phyloP scores from a whole-genome alignment of 2,888 invertebrate species.

The Gnatocerus cornutus region DNA sequence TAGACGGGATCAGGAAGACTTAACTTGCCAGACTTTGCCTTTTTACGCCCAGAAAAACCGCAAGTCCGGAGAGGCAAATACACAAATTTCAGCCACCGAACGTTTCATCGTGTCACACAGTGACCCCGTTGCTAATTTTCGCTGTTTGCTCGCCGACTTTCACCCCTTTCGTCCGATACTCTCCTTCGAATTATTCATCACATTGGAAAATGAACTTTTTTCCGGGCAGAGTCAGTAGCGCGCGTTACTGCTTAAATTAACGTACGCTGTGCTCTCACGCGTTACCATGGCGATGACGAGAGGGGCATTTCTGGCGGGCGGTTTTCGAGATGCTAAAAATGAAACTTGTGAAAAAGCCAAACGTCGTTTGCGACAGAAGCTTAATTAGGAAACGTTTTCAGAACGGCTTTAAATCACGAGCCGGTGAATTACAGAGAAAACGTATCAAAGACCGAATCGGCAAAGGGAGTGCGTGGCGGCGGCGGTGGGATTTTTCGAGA shows the following conservation, averaged over 20 bases:
- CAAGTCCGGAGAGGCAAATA: conserved; percentile 14
- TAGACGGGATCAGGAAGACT: conserved; percentile 69
- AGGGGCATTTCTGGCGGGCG: conserved; percentile 61
- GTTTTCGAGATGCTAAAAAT: conserved; percentile 69
- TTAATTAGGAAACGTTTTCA: conserved; percentile 72
- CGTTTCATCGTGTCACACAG: too few relatives aligned
- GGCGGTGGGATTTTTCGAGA: not conserved
- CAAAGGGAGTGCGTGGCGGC: conserved; percentile 23
- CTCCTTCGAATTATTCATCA: conserved; percentile 68
- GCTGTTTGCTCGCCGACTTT: conserved; percentile 7
- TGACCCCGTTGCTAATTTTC: too few relatives aligned
- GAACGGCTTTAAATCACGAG: conserved; percentile 69
- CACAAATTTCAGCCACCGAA: too few relatives aligned
- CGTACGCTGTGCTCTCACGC: conserved; percentile 54
- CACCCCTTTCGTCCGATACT: conserved; percentile 63
- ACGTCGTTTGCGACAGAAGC: conserved; percentile 72
- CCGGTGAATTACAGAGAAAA: conserved; percentile 64
- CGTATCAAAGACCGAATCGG: conserved; percentile 46
- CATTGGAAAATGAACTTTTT: conserved; percentile 69
- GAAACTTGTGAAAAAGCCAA: conserved; percentile 71
- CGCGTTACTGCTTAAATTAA: conserved; percentile 60
- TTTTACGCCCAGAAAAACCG: conserved; percentile 58
- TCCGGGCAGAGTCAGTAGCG: conserved; percentile 57
- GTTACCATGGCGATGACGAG: conserved; percentile 59
- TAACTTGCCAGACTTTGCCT: conserved; percentile 66